These are phyloP conservation scores for Eonycteris spelaea DNA, from an alignment of 2,113 vertebrate genomes.

Conservation along the genomic window DNA sequence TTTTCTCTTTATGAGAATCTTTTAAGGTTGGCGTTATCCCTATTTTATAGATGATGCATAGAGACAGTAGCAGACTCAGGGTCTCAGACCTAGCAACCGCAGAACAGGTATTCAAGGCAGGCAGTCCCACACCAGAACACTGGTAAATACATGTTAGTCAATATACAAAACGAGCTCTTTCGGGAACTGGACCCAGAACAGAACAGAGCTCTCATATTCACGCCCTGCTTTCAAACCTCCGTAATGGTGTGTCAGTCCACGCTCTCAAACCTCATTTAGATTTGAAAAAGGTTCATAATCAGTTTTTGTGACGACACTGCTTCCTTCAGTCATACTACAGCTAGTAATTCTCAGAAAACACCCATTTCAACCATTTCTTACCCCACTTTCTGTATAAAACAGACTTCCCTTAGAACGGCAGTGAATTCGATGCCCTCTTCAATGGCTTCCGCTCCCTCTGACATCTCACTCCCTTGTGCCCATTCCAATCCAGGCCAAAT, in stretches of 20 bases:
- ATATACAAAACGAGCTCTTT: not conserved
- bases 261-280: not conserved
- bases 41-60: not conserved
- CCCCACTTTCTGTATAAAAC: not conserved
- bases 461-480: not conserved
- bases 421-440: not conserved
- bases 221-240: not conserved
- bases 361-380: not conserved
- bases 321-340: not conserved
- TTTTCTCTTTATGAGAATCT: not conserved
- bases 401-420: not conserved
- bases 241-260: not conserved
- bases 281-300: not conserved
- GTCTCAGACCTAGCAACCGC: not conserved
- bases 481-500: not conserved
- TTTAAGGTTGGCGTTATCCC: not conserved
- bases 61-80: not conserved
- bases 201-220: accelerated
- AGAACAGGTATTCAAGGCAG: not conserved
- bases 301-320: not conserved
- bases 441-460: accelerated
- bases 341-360: not conserved
- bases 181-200: not conserved
- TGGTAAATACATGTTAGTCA: not conserved
- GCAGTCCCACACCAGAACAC: not conserved